Percentiles rank a stretch among this genome's conserved stretches.
These are phyloP conservation scores for Tipula lateralis DNA, from an alignment of 2,888 invertebrate species.

Conservation along the genomic window DNA sequence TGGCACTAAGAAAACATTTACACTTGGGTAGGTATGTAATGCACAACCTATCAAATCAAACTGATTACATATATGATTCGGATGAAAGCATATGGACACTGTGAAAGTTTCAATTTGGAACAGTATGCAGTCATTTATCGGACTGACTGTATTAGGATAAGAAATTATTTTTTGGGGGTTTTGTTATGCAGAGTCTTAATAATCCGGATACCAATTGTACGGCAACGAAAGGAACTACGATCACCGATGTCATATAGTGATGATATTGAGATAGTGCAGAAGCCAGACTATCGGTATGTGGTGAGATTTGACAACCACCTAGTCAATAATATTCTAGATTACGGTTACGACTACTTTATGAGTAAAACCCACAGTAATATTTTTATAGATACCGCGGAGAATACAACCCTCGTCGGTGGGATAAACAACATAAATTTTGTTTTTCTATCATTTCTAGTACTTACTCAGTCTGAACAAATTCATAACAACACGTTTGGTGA, in stretches of 20 bases:
- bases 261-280: slow-evolving; percentile 34
- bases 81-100: slow-evolving; percentile 38
- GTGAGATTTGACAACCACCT: slow-evolving; percentile 39
- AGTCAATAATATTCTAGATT: slow-evolving; percentile 38
- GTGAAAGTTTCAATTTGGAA: slow-evolving; percentile 37
- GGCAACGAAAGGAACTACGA: slow-evolving; percentile 31
- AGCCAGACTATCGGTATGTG: slow-evolving; percentile 39
- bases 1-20: no score
- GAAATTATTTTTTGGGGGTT: neutral
- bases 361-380: slow-evolving; percentile 39
- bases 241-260: slow-evolving; percentile 34
- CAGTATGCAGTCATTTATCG: slow-evolving; percentile 36
- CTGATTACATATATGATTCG: slow-evolving; percentile 42
- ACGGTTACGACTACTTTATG: slow-evolving; percentile 35
- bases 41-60: no score
- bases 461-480: slow-evolving; percentile 57
- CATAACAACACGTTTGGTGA: slow-evolving; percentile 42
- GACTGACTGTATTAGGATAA: neutral
- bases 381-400: slow-evolving; percentile 37
- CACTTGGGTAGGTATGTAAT: no score
- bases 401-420: slow-evolving; percentile 48
- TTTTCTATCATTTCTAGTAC: slow-evolving; percentile 70
- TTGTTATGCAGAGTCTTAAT: slow-evolving; percentile 36
- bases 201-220: slow-evolving; percentile 40
- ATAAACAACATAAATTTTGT: slow-evolving; percentile 70